Conservation (phyloP, 2,888 invertebrate genomes). For the Cosmopolites sordidus region DNA sequence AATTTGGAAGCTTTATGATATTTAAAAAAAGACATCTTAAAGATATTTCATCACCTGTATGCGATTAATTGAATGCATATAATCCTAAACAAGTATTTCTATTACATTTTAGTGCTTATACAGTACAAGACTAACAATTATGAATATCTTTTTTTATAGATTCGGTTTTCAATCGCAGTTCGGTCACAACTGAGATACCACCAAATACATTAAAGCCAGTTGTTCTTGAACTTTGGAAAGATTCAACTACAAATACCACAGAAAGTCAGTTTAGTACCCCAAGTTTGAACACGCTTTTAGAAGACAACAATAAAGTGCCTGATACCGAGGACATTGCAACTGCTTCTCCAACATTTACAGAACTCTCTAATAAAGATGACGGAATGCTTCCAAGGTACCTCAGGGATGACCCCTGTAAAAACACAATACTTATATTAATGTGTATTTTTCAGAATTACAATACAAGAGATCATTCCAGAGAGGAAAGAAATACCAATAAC, state of each 20-base stretch:
- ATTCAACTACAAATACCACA: slow-evolving; percentile 2
- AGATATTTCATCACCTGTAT: no score
- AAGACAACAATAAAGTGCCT: slow-evolving; percentile 32
- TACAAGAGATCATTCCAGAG: slow-evolving; percentile 59
- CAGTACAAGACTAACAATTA: no score
- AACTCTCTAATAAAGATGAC: slow-evolving; percentile 21
- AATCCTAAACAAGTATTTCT: no score
- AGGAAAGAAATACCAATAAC: slow-evolving; percentile 45
- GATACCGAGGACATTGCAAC: slow-evolving; percentile 24
- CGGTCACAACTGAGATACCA: slow-evolving; percentile 15
- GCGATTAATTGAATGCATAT: no score
- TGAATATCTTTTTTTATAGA: no score
- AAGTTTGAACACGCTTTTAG: slow-evolving; percentile 8
- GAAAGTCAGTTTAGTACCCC: slow-evolving; percentile 3
- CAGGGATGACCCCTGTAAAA: no score
- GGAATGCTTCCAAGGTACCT: slow-evolving; percentile 21
- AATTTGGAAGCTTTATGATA: no score
- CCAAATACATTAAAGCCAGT: slow-evolving; percentile 14
- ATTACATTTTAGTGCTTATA: no score
- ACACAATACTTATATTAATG: no score
- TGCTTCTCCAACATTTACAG: slow-evolving; percentile 15
- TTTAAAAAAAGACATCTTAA: no score
- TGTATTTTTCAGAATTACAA: slow-evolving; percentile 46
- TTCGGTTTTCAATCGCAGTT: slow-evolving; percentile 12
- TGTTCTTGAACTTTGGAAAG: slow-evolving; percentile 13